phyloP scores from a whole-genome alignment of 2,113 vertebrate genomes.

The Crotalus helleri region DNA sequence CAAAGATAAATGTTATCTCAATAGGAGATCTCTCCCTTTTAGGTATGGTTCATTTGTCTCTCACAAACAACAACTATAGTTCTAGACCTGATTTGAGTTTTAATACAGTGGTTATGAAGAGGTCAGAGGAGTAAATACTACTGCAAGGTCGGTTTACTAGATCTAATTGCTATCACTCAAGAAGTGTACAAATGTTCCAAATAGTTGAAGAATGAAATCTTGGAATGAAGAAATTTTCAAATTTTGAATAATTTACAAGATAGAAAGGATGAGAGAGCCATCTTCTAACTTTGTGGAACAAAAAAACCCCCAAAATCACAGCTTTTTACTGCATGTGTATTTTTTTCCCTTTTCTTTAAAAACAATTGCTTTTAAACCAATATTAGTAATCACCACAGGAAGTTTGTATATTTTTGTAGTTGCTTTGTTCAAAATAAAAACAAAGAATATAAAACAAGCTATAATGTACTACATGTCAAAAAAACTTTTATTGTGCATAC shows the following conservation, averaged over 20 bases:
- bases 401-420: not conserved
- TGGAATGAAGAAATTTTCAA: not conserved
- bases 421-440: not conserved
- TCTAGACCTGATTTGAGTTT: not conserved
- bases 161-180: not conserved
- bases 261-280: not conserved
- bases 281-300: not conserved
- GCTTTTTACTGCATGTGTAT: not conserved
- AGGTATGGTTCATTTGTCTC: not conserved
- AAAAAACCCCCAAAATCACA: not conserved
- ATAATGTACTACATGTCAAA: rapidly evolving
- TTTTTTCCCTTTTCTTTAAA: not conserved
- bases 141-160: not conserved
- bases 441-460: not conserved
- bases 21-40: not conserved
- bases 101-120: not conserved
- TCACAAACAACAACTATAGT: not conserved
- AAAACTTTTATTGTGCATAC: slow-evolving; percentile 6
- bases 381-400: not conserved
- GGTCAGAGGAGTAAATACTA: not conserved
- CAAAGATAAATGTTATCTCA: not conserved
- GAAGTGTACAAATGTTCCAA: not conserved
- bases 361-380: not conserved
- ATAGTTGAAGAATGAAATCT: not conserved
- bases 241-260: not conserved